Evolutionary conservation across 35 echinoderm and acorn worm species (phyloP).

Genomic region (Nesometra sesokonis): DNA sequence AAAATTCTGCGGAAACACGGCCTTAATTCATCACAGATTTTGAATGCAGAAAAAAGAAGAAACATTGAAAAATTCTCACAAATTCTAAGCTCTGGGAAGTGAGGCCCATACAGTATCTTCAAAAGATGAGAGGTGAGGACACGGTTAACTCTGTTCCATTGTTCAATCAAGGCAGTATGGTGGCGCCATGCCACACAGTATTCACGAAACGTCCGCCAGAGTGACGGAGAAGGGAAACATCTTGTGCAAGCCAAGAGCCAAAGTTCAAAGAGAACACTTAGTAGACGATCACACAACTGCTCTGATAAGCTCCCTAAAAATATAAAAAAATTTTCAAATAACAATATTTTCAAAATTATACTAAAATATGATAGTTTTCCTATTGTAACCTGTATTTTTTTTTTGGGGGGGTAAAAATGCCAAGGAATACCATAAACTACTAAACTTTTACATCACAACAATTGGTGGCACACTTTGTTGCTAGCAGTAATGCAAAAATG

Average conservation of each 20-base stretch:
- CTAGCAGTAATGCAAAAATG: no score
- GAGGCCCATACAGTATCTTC: slow-evolving; percentile 74
- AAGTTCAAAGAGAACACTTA: slow-evolving; percentile 93
- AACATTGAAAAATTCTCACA: slow-evolving; percentile 28
- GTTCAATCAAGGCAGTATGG: slow-evolving; percentile 58
- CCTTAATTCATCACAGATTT: no score
- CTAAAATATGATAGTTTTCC: no score
- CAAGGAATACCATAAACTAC: no score
- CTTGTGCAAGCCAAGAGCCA: slow-evolving; percentile 90
- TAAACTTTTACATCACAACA: no score
- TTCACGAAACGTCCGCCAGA: slow-evolving; percentile 81
- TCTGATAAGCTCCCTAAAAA: slow-evolving; percentile 75
- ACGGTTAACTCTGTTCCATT: slow-evolving; percentile 87
- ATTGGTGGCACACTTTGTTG: no score
- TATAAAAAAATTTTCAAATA: neutral
- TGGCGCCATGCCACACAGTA: slow-evolving; percentile 90
- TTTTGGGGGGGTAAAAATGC: no score
- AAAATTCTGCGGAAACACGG: no score
- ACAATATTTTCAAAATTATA: neutral
- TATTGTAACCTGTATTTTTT: no score
- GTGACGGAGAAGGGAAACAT: slow-evolving; percentile 66
- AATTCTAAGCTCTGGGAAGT: slow-evolving; percentile 71
- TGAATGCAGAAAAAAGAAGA: no score
- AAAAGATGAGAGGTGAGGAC: slow-evolving; percentile 76
- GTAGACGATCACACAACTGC: slow-evolving; percentile 86